Base-by-base conservation (phyloP, 2,113 vertebrate species). In the Syngnathoides biaculeatus region DNA sequence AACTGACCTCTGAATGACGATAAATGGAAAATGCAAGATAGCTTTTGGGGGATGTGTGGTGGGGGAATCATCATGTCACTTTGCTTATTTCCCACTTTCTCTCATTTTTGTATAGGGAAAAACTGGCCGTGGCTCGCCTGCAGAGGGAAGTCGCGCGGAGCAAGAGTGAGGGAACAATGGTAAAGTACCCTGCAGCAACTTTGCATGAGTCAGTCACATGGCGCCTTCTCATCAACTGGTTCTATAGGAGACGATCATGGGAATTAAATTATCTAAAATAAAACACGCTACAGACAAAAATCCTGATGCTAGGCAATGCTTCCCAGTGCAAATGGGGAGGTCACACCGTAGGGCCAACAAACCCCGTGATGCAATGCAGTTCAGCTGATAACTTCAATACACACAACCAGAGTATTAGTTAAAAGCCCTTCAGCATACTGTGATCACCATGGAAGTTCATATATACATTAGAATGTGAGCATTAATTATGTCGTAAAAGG, bases 111-210 rank as follows among this genome's bases (percentile, higher is more conserved):
- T 79, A 72, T 11, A 96, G 95, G 92, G 94, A 96, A 91, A 96
- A 97, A 91, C 86, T 95, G 91, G 94, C 94, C 72, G 93, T 94
- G 93, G 94, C 94, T 90, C 92, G 91, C 69, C 90, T 96, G 86
- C 95, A 95, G 92, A 89, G 91, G 76, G 94, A 96, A 90, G 93
- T 95, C 71, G 92, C 93, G 61, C 93, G 91, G 72, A 94, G 90
- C 86, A 90, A 92, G 89, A 94, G 91, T n/a, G 92, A 95, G 89
- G 92, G 90, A 92, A 92, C 94, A 89, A 94, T 95, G 95, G 95
- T 96, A 93, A 82, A 71, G 71, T 80, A 78, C 35, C 47, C 43
- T 65, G 62, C 53, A 5, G 58, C 70, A 80, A 71, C 64, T 48
- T 53, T 27, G 42, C 64, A 59, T 65, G 61, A 71, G 52, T 62